These are phyloP conservation scores for Tokudaia tokunoshimensis DNA, from an alignment of 2,797 vertebrate species.

Conservation along the genomic window DNA sequence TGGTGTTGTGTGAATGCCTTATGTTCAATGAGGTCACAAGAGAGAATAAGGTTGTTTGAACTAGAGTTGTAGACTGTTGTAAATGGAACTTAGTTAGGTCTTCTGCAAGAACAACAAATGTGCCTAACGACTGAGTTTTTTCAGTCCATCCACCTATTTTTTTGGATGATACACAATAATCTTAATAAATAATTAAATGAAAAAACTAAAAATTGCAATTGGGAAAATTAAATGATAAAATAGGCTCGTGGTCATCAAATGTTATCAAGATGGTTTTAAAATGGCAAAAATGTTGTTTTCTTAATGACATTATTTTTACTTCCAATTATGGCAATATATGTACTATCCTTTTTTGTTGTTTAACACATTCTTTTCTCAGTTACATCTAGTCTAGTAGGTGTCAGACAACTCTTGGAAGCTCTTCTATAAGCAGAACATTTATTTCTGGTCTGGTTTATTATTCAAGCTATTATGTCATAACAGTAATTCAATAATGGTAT, in stretches of 20 bases:
- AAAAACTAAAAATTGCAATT: not conserved
- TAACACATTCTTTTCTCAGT: not conserved
- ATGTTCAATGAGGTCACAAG: not conserved
- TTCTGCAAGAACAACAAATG: not conserved
- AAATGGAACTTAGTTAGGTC: not conserved
- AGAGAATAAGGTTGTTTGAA: not conserved
- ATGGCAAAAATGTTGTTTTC: not conserved
- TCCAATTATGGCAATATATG: not conserved
- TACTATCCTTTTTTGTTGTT: not conserved
- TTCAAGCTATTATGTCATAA: not conserved
- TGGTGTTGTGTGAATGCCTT: no score
- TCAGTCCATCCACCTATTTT: not conserved
- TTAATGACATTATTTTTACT: not conserved
- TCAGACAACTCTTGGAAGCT: not conserved
- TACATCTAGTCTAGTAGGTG: not conserved
- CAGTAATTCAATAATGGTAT: not conserved
- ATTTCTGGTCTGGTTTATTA: constrained; percentile 21
- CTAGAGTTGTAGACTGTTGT: not conserved
- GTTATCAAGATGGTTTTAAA: not conserved
- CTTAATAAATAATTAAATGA: not conserved
- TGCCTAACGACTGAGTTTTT: not conserved
- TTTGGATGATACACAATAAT: not conserved
- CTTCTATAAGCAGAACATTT: constrained; percentile 39
- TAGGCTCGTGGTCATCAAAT: not conserved
- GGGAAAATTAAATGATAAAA: not conserved